Evolutionary conservation across 1,140 invertebrate genomes (phyloP).

Genomic region (Oryctes rhinoceros): DNA sequence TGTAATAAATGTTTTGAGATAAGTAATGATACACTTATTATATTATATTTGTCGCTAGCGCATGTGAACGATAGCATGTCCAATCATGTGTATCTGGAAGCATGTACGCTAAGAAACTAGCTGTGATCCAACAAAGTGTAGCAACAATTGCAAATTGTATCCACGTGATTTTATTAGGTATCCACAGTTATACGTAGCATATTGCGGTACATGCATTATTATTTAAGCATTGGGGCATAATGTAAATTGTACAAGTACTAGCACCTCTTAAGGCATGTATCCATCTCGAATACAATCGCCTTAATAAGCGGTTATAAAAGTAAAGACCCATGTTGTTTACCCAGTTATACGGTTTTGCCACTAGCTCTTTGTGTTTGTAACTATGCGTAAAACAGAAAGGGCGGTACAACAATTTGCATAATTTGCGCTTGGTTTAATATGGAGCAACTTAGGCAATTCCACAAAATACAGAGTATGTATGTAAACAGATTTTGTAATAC

Average conservation of each 20-base stretch:
- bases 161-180: background rate
- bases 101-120: background rate
- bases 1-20: too few species aligned
- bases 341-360: background rate
- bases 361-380: background rate
- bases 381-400: slow-evolving; percentile 1
- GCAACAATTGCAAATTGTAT: background rate
- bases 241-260: background rate
- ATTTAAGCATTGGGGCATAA: background rate
- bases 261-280: background rate
- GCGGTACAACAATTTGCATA: slow-evolving; percentile 14
- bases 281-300: background rate
- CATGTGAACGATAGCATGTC: too few species aligned
- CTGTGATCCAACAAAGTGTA: background rate
- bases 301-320: background rate
- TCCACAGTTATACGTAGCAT: background rate
- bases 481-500: background rate
- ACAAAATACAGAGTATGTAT: background rate
- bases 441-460: background rate
- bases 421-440: background rate
- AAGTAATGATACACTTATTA: too few species aligned
- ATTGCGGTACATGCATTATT: background rate
- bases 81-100: too few species aligned
- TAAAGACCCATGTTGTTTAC: slow-evolving; percentile 9
- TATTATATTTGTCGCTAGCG: too few species aligned